Base-by-base conservation (phyloP, 2,888 invertebrate genomes). In the Cerastoderma edule region DNA sequence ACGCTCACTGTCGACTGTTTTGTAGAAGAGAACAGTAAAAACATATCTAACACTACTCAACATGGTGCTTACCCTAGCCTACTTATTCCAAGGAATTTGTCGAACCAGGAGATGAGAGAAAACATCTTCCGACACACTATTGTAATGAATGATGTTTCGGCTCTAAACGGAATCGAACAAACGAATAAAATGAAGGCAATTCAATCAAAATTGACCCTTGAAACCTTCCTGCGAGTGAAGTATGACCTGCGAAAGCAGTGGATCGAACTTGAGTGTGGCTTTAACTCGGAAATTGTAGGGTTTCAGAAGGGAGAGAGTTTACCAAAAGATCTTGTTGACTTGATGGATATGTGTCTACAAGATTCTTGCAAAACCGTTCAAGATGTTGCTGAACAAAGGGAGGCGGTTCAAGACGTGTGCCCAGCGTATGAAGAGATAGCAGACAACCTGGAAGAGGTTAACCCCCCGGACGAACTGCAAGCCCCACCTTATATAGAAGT, bases 101-200 rank as follows among this genome's bases (percentile, higher is more conserved):
- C 53, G 30, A n/a, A 64, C 24, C 67, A 71, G 8, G 65, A 70
- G 13, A 35, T 68, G 13, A 44, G 28, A 46, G 60, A 67, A 35
- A 56, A 74, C 22, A 39, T 78, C 5, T 67, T 53, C 4, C 71
- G 78, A 22, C 78, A 78, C 22, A 56, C 63, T 28, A 44, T 78
- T 13, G 71, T 68, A 0, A 78, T 78, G 78, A 71, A 78, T 56
- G 74, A 78, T 35, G 57, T 71, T 48, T 54, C 78, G 2, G 60
- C 65, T 44, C 5, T 74, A 30, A 67, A 69, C 24, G 63, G 67
- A 54, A n/a, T n/a, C n/a, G n/a, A n/a, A n/a, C 44, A 60, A 8
- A 35, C 63, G 8, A 28, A 22, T 1, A 32, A 8, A 73, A 73
- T 27, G 67, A 77, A 24, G 27, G 72, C 32, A 66, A 72, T 28